Conservation (phyloP, 2,113 vertebrate species). For the Notarius lentiginosus region DNA sequence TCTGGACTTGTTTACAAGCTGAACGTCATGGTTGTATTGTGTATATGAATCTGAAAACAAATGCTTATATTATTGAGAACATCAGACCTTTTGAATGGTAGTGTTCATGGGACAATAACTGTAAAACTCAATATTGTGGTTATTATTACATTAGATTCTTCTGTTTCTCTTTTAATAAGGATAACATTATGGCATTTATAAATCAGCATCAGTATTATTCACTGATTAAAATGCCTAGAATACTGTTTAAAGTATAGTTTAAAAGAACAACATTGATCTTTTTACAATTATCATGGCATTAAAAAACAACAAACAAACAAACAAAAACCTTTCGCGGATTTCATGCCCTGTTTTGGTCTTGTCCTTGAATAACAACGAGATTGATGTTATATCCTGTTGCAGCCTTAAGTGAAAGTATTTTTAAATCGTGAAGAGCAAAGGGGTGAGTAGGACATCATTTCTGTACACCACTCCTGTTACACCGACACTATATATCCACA, state of each 20-base stretch:
- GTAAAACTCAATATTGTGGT: background rate
- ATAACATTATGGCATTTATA: background rate
- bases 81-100: background rate
- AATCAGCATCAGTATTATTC: background rate
- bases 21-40: background rate
- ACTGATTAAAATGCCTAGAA: background rate
- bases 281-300: background rate
- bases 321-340: background rate
- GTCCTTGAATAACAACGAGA: background rate
- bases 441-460: background rate
- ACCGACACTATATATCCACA: constrained; percentile 44
- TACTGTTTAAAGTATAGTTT: background rate
- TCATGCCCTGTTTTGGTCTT: background rate
- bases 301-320: no score
- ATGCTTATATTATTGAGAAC: background rate
- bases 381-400: background rate
- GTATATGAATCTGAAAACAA: background rate
- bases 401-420: background rate
- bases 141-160: background rate
- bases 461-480: constrained; percentile 41
- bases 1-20: background rate
- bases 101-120: background rate
- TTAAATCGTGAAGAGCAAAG: constrained; percentile 33
- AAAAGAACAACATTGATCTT: background rate
- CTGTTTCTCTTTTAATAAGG: background rate